Evolutionary conservation across 2,113 vertebrate genomes (phyloP).

Genomic region (Rhinoderma darwinii): DNA sequence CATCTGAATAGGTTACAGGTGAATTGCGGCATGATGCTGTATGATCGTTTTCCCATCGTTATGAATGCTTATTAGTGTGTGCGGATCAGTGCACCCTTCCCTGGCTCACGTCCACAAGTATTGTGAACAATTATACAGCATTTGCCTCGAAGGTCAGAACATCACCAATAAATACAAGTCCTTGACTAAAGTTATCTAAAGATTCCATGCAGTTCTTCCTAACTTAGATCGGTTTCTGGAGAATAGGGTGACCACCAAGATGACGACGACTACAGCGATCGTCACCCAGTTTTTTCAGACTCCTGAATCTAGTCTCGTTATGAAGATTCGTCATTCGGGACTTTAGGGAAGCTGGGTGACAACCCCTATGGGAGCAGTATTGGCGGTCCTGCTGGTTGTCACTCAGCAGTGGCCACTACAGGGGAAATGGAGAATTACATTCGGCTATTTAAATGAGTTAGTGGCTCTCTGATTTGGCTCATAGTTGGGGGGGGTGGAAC

Average conservation of each 20-base stretch:
- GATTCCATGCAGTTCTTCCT: background rate
- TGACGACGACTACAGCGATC: background rate
- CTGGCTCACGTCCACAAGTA: background rate
- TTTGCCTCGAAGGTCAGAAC: background rate
- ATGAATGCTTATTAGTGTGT: background rate
- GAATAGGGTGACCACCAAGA: background rate
- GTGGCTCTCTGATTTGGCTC: no score
- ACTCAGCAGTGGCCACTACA: background rate
- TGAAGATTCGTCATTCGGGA: no score
- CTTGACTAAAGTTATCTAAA: background rate
- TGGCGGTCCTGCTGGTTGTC: background rate
- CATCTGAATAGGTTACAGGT: conserved; percentile 50
- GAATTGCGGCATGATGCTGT: background rate
- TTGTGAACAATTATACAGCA: background rate
- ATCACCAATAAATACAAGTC: background rate
- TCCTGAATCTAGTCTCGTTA: no score
- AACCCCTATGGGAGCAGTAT: no score
- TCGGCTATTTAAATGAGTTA: no score
- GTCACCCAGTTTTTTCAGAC: no score
- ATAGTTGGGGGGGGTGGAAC: no score
- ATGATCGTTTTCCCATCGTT: conserved; percentile 52
- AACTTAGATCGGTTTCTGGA: no score
- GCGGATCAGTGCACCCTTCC: conserved; percentile 29
- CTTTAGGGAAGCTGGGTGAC: no score
- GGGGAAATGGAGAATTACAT: background rate